These are phyloP conservation scores for Protonibea diacanthus DNA, from an alignment of 2,797 vertebrate species.

Conservation along the genomic window DNA sequence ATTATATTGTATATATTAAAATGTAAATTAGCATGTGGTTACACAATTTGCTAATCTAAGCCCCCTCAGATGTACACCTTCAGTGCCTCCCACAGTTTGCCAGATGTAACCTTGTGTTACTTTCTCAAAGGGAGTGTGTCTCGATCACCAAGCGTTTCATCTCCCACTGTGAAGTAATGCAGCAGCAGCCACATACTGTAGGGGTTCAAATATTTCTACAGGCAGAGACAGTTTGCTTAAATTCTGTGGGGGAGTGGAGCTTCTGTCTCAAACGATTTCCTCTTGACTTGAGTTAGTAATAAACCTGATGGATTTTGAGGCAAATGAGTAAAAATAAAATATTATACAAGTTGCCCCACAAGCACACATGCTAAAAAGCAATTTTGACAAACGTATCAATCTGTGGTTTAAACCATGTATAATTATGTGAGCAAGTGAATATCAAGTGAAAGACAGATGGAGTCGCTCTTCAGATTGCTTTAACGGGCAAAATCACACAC, in stretches of 20 bases:
- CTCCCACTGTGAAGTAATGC: slow-evolving; percentile 53
- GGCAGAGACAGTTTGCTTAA: slow-evolving; percentile 26
- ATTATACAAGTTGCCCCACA: not conserved
- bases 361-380: not conserved
- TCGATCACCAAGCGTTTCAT: slow-evolving; percentile 45
- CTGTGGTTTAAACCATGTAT: not conserved
- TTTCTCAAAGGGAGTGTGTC: slow-evolving; percentile 41
- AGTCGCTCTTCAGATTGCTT: not conserved
- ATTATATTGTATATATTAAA: slow-evolving; percentile 17
- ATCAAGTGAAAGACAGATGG: not conserved
- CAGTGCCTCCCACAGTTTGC: slow-evolving; percentile 43
- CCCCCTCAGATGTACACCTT: slow-evolving; percentile 28
- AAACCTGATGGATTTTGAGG: slow-evolving; percentile 13
- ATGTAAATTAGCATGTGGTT: slow-evolving; percentile 19
- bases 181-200: slow-evolving; percentile 5
- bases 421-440: not conserved
- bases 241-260: not conserved
- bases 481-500: not conserved
- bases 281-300: slow-evolving; percentile 11
- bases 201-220: slow-evolving; percentile 43
- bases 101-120: slow-evolving; percentile 62
- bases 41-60: slow-evolving; percentile 25
- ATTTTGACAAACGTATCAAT: not conserved
- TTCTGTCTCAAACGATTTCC: slow-evolving; percentile 16
- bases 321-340: slow-evolving; percentile 21